Evolutionary conservation across 2,888 invertebrate species (phyloP).

Genomic region (Eubasilissa splendida): DNA sequence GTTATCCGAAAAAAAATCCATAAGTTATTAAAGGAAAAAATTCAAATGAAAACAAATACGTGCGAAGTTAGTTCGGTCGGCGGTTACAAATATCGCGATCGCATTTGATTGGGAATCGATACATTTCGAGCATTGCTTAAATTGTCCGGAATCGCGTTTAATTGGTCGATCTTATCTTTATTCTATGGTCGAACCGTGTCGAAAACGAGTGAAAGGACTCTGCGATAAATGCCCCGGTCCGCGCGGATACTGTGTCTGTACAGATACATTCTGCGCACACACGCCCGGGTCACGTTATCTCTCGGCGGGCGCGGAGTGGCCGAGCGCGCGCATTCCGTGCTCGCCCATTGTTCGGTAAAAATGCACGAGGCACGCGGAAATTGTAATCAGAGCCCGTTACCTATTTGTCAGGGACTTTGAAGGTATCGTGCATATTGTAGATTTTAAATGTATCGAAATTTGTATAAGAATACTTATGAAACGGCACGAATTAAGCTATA

Average conservation of each 20-base stretch:
- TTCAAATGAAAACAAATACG: too few species aligned
- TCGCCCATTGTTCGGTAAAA: slow-evolving; percentile 21
- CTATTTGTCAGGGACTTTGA: not conserved
- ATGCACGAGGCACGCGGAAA: slow-evolving; percentile 7
- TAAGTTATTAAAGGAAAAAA: too few species aligned
- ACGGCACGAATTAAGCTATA: too few species aligned
- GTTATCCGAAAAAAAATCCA: too few species aligned
- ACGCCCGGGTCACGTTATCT: not conserved
- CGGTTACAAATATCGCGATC: too few species aligned
- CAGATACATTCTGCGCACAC: too few species aligned
- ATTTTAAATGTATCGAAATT: too few species aligned
- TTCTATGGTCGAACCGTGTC: not conserved
- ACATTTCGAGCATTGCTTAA: too few species aligned
- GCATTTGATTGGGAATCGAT: too few species aligned
- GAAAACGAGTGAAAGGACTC: slow-evolving; percentile 15
- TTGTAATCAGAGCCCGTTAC: slow-evolving; percentile 3
- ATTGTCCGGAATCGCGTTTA: too few species aligned
- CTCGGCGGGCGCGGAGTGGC: slow-evolving; percentile 1
- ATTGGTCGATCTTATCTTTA: not conserved
- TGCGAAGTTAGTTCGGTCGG: too few species aligned
- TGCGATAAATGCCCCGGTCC: not conserved
- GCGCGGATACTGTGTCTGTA: not conserved
- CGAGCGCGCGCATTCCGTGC: slow-evolving; percentile 28
- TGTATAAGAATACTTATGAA: too few species aligned
- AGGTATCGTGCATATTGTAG: not conserved